Percentiles rank a stretch among this genome's conserved stretches.
Conservation (phyloP, 2,888 invertebrate genomes). For the Tyria jacobaeae region DNA sequence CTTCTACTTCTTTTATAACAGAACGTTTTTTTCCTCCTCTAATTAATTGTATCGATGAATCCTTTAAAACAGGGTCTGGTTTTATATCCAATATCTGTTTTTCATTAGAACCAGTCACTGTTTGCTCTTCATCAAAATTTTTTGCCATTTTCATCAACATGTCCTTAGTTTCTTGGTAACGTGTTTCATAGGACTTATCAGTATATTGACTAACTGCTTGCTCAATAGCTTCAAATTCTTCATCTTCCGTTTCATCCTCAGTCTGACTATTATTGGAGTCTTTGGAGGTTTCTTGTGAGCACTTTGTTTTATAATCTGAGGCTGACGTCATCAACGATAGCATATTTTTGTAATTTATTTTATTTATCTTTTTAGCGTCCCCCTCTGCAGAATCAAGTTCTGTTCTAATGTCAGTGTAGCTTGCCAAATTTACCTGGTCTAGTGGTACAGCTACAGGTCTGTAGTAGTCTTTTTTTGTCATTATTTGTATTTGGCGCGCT, state of each 20-base stretch:
- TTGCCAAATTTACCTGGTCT: constrained; percentile 66
- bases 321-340: constrained; percentile 67
- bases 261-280: constrained; percentile 33
- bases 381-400: constrained; percentile 68
- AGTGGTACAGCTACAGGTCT: constrained; percentile 66
- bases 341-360: constrained; percentile 75
- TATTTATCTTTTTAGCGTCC: constrained; percentile 62
- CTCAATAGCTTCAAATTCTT: constrained; percentile 75
- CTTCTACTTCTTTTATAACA: constrained; percentile 67
- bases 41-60: constrained; percentile 67
- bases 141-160: constrained; percentile 76
- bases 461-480: constrained; percentile 52
- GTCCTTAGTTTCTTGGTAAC: constrained; percentile 78
- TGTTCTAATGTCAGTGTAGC: constrained; percentile 63
- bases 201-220: constrained; percentile 75
- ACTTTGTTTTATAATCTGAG: constrained; percentile 57
- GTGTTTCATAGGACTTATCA: constrained; percentile 76
- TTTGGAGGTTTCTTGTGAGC: constrained; percentile 26
- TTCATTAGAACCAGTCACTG: constrained; percentile 25
- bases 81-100: constrained; percentile 42
- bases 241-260: constrained; percentile 55
- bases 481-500: constrained; percentile 78
- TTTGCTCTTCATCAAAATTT: constrained; percentile 62
- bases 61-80: constrained; percentile 64
- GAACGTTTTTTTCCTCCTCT: constrained; percentile 62